Evolutionary conservation across 2,113 vertebrate species (phyloP).

Genomic region (Peromyscus polionotus): DNA sequence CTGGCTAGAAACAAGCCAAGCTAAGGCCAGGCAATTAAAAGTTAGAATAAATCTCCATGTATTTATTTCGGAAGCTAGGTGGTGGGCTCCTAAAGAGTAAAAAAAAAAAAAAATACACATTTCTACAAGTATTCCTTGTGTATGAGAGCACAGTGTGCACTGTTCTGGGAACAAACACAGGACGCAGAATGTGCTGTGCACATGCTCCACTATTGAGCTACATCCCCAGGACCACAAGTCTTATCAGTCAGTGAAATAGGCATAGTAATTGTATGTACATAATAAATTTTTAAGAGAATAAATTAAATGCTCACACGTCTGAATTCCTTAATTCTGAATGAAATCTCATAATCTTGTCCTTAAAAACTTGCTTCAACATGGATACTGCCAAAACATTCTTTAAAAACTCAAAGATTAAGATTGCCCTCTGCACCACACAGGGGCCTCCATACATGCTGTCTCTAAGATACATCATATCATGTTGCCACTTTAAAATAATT

Average conservation of each 20-base stretch:
- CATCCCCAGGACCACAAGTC: background rate
- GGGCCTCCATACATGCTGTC: background rate
- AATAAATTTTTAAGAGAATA: background rate
- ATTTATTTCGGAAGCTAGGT: background rate
- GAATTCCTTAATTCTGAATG: background rate
- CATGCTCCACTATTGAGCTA: background rate
- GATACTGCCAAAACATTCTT: background rate
- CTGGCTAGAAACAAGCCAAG: background rate
- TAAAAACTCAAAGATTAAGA: background rate
- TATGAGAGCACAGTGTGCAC: background rate
- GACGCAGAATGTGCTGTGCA: background rate
- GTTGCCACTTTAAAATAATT: constrained; percentile 15
- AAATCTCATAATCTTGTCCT: background rate
- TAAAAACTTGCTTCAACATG: background rate
- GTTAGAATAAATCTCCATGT: background rate
- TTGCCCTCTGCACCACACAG: background rate
- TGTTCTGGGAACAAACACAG: background rate
- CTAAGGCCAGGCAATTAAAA: background rate
- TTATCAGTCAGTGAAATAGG: background rate
- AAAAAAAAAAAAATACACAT: background rate
- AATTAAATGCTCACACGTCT: background rate
- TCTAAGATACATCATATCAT: background rate
- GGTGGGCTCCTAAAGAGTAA: background rate
- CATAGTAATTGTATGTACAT: background rate
- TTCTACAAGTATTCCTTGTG: background rate